Percentiles rank a stretch among this genome's conserved stretches.
Conservation (phyloP, 1,140 invertebrate species). For the Drosophila bifasciata region DNA sequence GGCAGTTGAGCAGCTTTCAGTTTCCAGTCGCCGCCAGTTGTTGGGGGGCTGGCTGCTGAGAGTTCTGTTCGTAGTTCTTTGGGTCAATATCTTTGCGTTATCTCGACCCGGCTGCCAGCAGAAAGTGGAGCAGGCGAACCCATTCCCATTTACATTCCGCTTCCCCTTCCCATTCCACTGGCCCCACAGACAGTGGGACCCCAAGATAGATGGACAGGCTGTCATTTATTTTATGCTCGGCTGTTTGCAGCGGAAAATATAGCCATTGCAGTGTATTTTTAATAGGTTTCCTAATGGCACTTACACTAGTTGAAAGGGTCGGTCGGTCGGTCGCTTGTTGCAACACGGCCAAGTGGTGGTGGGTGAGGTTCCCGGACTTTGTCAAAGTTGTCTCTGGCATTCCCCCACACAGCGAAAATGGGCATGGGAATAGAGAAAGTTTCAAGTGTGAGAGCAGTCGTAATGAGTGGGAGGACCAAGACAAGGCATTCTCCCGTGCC, state of each 20-base stretch:
- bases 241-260: conserved; percentile 53
- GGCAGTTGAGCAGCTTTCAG: conserved; percentile 54
- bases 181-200: conserved; percentile 16
- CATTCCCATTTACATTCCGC: no score
- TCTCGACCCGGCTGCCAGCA: conserved; percentile 43
- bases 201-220: conserved; percentile 59
- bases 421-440: conserved; percentile 18
- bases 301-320: conserved; percentile 66
- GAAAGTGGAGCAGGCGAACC: conserved; percentile 68
- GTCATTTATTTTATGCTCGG: conserved; percentile 74
- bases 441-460: conserved; percentile 36
- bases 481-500: no score
- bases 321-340: no score
- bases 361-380: conserved; percentile 3
- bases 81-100: conserved; percentile 75
- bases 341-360: conserved; percentile 6
- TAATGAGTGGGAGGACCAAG: conserved; percentile 22
- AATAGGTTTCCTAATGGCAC: conserved; percentile 70
- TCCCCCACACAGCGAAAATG: conserved; percentile 53
- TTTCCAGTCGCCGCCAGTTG: conserved; percentile 29
- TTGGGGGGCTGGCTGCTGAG: conserved; percentile 2
- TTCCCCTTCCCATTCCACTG: neutral
- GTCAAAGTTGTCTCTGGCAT: conserved; percentile 21
- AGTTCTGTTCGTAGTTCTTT: conserved; percentile 55
- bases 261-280: conserved; percentile 75